Percentiles rank a stretch among this genome's conserved stretches.
These are phyloP conservation scores for Prietella phreatophila DNA, from an alignment of 2,113 vertebrate genomes.

Conservation along the genomic window DNA sequence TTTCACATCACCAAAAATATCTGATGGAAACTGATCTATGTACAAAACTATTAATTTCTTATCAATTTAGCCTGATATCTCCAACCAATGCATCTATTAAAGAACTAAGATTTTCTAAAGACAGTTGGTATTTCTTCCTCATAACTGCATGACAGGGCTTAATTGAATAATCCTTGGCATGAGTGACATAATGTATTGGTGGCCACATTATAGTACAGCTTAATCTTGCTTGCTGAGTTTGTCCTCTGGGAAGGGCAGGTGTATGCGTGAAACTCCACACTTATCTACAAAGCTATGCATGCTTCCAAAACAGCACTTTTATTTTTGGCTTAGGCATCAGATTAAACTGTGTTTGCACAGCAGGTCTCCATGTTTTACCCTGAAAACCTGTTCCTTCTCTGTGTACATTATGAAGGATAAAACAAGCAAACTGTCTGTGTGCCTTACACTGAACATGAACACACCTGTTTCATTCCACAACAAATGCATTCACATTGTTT, in stretches of 20 bases:
- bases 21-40: background rate
- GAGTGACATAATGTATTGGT: conserved; percentile 52
- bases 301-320: conserved; percentile 36
- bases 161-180: conserved; percentile 59
- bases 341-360: conserved; percentile 38
- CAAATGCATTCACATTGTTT: background rate
- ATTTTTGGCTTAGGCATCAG: conserved; percentile 33
- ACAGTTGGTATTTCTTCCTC: background rate
- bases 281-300: background rate
- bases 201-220: background rate
- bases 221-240: background rate
- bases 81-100: background rate
- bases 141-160: background rate
- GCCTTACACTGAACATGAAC: background rate
- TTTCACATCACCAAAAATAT: background rate
- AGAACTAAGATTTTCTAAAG: background rate
- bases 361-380: conserved; percentile 2
- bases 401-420: background rate
- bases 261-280: background rate
- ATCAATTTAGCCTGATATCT: background rate
- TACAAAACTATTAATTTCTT: background rate
- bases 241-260: background rate
- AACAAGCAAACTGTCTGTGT: background rate
- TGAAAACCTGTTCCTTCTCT: conserved; percentile 1
- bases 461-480: background rate